Percentiles rank a stretch among this genome's conserved stretches.
These are phyloP conservation scores for Tipula lateralis DNA, from an alignment of 2,888 invertebrate species.

Conservation along the genomic window DNA sequence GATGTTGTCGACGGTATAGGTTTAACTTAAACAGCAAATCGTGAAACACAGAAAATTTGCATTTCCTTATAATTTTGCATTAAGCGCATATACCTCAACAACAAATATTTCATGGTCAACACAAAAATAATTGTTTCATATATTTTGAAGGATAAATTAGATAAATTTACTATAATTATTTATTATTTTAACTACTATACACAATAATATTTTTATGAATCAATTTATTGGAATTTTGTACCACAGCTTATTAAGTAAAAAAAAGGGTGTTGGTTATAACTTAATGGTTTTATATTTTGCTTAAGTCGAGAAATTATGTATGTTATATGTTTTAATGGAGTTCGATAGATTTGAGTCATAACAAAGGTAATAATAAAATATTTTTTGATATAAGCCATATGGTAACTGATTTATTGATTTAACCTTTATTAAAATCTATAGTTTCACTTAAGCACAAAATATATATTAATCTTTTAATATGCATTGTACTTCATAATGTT, in stretches of 20 bases:
- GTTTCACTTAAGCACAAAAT: background rate
- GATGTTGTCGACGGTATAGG: background rate
- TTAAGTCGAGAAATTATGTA: background rate
- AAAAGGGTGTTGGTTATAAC: background rate
- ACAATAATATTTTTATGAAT: background rate
- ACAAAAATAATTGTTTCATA: background rate
- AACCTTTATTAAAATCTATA: constrained; percentile 6
- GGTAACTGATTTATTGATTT: constrained; percentile 13
- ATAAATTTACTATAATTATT: background rate
- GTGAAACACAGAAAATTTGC: background rate
- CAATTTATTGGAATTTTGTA: background rate
- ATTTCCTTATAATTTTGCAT: constrained; percentile 16
- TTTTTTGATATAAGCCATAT: background rate
- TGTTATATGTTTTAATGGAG: background rate
- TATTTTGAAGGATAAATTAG: background rate
- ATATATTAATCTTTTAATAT: background rate
- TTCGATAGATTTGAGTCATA: background rate
- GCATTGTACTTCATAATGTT: background rate
- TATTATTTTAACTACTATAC: background rate
- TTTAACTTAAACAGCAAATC: background rate
- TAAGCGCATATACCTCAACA: background rate
- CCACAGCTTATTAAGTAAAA: background rate
- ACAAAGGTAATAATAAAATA: background rate
- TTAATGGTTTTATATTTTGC: background rate
- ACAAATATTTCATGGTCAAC: background rate